Evolutionary conservation across 2,797 vertebrate genomes (phyloP).

Genomic region (Enteromius thamalakanensis): DNA sequence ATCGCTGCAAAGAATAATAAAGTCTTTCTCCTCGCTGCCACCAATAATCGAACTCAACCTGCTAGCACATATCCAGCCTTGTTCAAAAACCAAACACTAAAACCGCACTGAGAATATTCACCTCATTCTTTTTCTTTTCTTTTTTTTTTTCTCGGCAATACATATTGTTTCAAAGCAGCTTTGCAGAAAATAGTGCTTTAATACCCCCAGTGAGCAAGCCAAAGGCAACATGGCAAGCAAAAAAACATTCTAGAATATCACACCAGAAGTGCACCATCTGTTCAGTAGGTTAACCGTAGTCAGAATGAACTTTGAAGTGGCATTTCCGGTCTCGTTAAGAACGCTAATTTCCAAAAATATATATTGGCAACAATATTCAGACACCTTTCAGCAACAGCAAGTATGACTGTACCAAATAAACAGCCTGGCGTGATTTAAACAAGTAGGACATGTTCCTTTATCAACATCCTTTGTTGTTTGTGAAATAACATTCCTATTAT

Average conservation of each 20-base stretch:
- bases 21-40: conserved; percentile 57
- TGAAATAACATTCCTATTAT: conserved; percentile 31
- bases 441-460: conserved; percentile 27
- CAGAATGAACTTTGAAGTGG: conserved; percentile 15
- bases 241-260: conserved; percentile 12
- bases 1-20: conserved; percentile 63
- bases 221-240: conserved; percentile 23
- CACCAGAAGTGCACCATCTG: conserved; percentile 18
- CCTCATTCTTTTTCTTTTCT: conserved; percentile 23
- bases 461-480: conserved; percentile 35
- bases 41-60: conserved; percentile 46
- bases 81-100: conserved; percentile 50
- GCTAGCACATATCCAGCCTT: conserved; percentile 38
- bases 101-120: conserved; percentile 41
- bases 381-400: conserved; percentile 5
- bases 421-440: conserved; percentile 3
- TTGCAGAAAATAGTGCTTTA: conserved; percentile 16
- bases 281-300: conserved; percentile 18
- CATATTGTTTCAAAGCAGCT: conserved; percentile 16
- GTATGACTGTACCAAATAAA: conserved; percentile 20
- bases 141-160: neutral
- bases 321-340: conserved; percentile 17
- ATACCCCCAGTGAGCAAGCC: conserved; percentile 22
- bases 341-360: neutral
- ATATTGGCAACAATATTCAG: neutral